Conservation (phyloP, 1,140 invertebrate species). For the Asobara japonica region DNA sequence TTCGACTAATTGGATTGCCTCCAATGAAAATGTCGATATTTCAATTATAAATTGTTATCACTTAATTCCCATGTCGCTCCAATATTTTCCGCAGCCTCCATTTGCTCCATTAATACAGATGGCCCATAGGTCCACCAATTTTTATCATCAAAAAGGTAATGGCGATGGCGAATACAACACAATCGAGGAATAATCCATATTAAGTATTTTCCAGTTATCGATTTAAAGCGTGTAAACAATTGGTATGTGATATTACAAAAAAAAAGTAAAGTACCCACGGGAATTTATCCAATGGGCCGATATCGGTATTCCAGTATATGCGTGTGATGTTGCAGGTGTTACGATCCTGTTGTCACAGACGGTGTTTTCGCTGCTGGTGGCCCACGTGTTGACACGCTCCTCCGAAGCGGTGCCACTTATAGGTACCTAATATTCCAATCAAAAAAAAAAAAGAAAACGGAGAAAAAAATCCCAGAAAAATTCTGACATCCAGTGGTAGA, state of each 20-base stretch:
- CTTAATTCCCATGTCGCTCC: too few species aligned
- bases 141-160: neutral
- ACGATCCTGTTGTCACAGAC: slow-evolving; percentile 99
- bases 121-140: neutral
- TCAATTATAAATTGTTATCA: too few species aligned
- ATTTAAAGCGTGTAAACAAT: neutral
- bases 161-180: neutral
- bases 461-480: too few species aligned
- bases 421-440: slow-evolving; percentile 73
- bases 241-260: neutral
- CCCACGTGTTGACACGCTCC: slow-evolving; percentile 95
- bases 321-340: slow-evolving; percentile 87
- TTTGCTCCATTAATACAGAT: neutral
- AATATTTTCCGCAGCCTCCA: too few species aligned
- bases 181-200: neutral
- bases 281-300: neutral
- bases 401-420: slow-evolving; percentile 97
- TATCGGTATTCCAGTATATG: slow-evolving; percentile 50
- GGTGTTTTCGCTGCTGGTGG: slow-evolving; percentile 98
- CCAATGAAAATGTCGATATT: too few species aligned
- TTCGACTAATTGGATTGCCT: too few species aligned
- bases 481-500: too few species aligned
- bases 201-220: neutral
- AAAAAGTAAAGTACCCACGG: neutral
- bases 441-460: neutral